Evolutionary conservation across 2,113 vertebrate genomes (phyloP).

Genomic region (Festucalex cinctus): DNA sequence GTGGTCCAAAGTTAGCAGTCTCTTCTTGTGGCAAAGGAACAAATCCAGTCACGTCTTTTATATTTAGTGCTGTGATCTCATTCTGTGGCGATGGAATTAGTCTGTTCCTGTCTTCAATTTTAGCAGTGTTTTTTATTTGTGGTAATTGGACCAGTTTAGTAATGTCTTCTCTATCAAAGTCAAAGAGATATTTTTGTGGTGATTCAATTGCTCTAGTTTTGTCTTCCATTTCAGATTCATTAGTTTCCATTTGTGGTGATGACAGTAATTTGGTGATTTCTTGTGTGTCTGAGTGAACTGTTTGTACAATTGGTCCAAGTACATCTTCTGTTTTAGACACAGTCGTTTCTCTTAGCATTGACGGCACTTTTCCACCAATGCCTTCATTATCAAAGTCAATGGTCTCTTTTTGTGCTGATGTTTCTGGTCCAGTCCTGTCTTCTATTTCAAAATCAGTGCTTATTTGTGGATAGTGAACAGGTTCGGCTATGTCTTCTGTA

Average conservation of each 20-base stretch:
- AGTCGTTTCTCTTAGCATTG: background rate
- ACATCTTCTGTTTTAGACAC: background rate
- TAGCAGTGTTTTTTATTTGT: background rate
- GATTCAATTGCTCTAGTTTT: background rate
- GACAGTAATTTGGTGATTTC: background rate
- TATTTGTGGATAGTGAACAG: too few species aligned
- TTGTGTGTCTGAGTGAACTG: background rate
- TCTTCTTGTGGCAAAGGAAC: background rate
- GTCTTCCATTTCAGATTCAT: background rate
- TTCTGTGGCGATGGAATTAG: too few species aligned
- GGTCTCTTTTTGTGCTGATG: too few species aligned
- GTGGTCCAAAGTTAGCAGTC: background rate
- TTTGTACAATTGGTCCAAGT: too few species aligned
- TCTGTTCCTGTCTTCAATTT: too few species aligned
- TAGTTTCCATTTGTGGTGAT: background rate
- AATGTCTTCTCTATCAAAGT: background rate
- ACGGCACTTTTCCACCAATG: background rate
- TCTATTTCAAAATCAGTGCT: too few species aligned
- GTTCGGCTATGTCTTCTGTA: too few species aligned
- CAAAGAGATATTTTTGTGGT: background rate
- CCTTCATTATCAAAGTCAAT: background rate
- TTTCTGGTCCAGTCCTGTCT: too few species aligned
- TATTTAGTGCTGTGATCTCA: background rate
- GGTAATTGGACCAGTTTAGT: background rate
- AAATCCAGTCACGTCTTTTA: background rate